These are phyloP conservation scores for Delichon dasypus DNA, from an alignment of 2,797 vertebrate species.

Conservation along the genomic window DNA sequence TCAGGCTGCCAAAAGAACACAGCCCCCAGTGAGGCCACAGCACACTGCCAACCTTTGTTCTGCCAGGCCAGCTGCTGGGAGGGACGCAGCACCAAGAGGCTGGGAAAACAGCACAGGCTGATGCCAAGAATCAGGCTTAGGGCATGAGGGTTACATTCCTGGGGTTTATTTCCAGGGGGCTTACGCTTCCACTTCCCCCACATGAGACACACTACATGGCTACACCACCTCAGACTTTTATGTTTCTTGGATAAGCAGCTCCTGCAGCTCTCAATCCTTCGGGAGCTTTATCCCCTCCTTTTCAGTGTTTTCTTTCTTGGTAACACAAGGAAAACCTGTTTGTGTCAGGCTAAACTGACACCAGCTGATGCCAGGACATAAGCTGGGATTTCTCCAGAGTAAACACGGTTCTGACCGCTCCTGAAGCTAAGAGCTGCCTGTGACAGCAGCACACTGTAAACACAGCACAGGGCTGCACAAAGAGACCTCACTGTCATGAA, in stretches of 20 bases:
- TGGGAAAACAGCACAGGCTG: neutral
- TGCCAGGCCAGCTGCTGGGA: neutral
- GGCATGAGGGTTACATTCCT: neutral
- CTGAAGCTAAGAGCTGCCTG: neutral
- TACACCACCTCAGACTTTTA: neutral
- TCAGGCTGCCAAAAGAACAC: neutral
- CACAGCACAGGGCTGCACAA: neutral
- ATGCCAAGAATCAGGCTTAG: neutral
- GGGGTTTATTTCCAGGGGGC: neutral
- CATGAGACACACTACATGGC: neutral
- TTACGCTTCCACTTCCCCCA: neutral
- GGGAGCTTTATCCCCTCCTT: neutral
- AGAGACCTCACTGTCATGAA: neutral
- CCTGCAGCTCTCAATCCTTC: neutral
- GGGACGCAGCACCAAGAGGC: accelerated
- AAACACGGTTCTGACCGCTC: neutral
- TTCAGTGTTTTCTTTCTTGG: neutral
- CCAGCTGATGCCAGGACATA: neutral
- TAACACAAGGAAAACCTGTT: neutral
- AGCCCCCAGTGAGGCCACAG: neutral
- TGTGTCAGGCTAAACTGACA: neutral
- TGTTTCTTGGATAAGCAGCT: neutral
- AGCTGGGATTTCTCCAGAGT: neutral
- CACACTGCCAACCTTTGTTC: conserved; percentile 34
- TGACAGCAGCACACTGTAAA: neutral